These are phyloP conservation scores for Synanthedon myopaeformis DNA, from an alignment of 2,888 invertebrate species.

Conservation along the genomic window DNA sequence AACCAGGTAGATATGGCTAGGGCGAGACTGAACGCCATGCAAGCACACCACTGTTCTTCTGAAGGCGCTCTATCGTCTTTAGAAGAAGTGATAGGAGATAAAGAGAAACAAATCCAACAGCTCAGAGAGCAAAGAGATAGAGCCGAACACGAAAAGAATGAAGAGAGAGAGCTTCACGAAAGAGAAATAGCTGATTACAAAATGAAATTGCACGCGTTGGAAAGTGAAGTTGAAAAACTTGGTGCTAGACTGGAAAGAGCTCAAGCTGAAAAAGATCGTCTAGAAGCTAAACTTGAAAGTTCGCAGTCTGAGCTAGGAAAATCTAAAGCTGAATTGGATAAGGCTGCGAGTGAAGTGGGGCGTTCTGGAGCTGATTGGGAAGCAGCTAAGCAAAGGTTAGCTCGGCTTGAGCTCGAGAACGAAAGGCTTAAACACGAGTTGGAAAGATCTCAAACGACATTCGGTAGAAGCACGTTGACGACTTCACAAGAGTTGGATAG, in stretches of 20 bases:
- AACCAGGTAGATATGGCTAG: slow-evolving; percentile 97
- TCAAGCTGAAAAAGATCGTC: slow-evolving; percentile 89
- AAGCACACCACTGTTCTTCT: slow-evolving; percentile 93
- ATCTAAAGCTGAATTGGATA: slow-evolving; percentile 93
- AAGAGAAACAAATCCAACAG: slow-evolving; percentile 97
- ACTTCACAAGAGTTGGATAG: slow-evolving; percentile 87
- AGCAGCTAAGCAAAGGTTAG: slow-evolving; percentile 83
- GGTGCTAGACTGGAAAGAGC: slow-evolving; percentile 89
- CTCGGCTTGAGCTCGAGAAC: slow-evolving; percentile 89
- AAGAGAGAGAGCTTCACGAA: slow-evolving; percentile 93
- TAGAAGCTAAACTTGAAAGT: slow-evolving; percentile 91
- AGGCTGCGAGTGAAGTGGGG: slow-evolving; percentile 89
- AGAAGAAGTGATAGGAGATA: slow-evolving; percentile 95
- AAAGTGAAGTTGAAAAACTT: slow-evolving; percentile 91
- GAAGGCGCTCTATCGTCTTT: slow-evolving; percentile 93
- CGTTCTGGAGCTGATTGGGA: slow-evolving; percentile 92
- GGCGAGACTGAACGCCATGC: slow-evolving; percentile 90
- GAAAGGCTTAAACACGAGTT: slow-evolving; percentile 88
- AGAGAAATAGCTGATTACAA: slow-evolving; percentile 95
- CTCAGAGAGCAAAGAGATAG: slow-evolving; percentile 93
- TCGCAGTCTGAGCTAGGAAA: slow-evolving; percentile 94
- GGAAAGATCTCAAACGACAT: slow-evolving; percentile 85
- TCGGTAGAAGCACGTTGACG: slow-evolving; percentile 83
- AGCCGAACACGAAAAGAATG: slow-evolving; percentile 95
- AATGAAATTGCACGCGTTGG: slow-evolving; percentile 90